Conservation (phyloP, 1,140 invertebrate genomes). For the Drosophila trapezifrons region DNA sequence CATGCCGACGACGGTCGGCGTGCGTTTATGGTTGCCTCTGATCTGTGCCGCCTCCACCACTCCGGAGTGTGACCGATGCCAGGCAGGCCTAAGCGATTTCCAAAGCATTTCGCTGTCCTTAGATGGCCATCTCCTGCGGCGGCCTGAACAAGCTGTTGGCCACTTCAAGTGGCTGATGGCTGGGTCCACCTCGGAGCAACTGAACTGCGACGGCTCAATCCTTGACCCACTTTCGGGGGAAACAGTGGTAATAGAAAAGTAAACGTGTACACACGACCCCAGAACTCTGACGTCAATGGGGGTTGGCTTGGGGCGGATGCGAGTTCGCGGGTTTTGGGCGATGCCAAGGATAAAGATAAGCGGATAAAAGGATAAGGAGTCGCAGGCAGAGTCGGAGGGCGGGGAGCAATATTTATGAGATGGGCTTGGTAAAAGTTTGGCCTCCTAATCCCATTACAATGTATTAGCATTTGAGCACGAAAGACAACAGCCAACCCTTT, state of each 20-base stretch:
- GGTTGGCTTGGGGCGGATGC: slow-evolving; percentile 27
- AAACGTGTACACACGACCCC: slow-evolving; percentile 46
- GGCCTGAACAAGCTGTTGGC: slow-evolving; percentile 21
- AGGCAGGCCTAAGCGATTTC: slow-evolving; percentile 3
- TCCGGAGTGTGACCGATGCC: slow-evolving; percentile 10
- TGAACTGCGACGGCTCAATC: slow-evolving; percentile 48
- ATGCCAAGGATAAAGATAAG: slow-evolving; percentile 30
- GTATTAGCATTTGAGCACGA: slow-evolving; percentile 11
- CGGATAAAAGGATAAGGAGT: background rate
- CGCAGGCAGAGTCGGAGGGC: background rate
- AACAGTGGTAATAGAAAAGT: slow-evolving; percentile 36
- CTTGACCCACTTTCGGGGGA: slow-evolving; percentile 59
- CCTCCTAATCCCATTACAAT: slow-evolving; percentile 12
- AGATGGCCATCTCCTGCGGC: slow-evolving; percentile 31
- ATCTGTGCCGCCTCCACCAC: slow-evolving; percentile 59
- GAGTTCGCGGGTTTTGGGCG: slow-evolving; percentile 9
- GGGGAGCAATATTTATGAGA: slow-evolving; percentile 11
- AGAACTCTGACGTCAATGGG: slow-evolving; percentile 59
- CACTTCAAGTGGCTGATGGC: slow-evolving; percentile 19
- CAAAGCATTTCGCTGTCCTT: background rate
- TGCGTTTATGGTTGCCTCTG: slow-evolving; percentile 48
- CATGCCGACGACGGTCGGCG: slow-evolving; percentile 61
- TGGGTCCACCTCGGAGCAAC: slow-evolving; percentile 25
- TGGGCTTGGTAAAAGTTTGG: slow-evolving; percentile 6
- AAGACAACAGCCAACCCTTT: too few species aligned